Base-by-base conservation (phyloP, 2,797 vertebrate species). In the Coregonus sp. region DNA sequence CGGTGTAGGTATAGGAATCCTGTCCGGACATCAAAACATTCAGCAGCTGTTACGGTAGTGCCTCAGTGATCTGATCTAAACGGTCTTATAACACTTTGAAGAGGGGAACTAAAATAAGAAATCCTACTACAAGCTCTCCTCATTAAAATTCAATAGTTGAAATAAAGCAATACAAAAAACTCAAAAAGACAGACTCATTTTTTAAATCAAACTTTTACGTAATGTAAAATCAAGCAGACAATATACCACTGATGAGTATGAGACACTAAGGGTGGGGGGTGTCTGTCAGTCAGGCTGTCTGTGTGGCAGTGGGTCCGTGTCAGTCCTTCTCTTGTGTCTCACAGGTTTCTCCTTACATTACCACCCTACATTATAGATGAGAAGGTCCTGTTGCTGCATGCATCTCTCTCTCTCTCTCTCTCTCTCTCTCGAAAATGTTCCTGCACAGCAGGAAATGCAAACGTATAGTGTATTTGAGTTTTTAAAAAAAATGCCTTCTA, bases 361-460 rank as follows among this genome's bases (percentile, higher is more conserved):
- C 90, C 51, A 25, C 71, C 67, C 75, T 94, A 76, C 85, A 94
- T 93, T 89, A 93, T 93, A 72, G 76, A 94, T 92, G 88, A 92
- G 50, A 59, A 75, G 31, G 75, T 87, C 80, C 72, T 71, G 78
- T 88, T 91, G 69, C 85, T 81, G 31, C 66, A 16, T n/a, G 15
- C 31, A 33, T 33, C 31, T 16, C 67, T 37, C 35, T 70, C 14
- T 25, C 25, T 25, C 25, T 25, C 25, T 25, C 25, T 25, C 25
- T 25, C 25, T 25, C 25, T 25, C 25, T 25, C 25, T 25, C 7
- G 61, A 80, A 74, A n/a, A 7, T 61, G 33, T 59, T 47, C 40
- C 9, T 47, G 40, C 40, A 2, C 2, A 2, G 40, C 9, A 47
- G 40, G 40, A 47, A 12, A 47, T 47, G 9, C 40, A 2, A 47